Evolutionary conservation across 2,888 invertebrate species (phyloP).

Genomic region (Gryllus longicercus): DNA sequence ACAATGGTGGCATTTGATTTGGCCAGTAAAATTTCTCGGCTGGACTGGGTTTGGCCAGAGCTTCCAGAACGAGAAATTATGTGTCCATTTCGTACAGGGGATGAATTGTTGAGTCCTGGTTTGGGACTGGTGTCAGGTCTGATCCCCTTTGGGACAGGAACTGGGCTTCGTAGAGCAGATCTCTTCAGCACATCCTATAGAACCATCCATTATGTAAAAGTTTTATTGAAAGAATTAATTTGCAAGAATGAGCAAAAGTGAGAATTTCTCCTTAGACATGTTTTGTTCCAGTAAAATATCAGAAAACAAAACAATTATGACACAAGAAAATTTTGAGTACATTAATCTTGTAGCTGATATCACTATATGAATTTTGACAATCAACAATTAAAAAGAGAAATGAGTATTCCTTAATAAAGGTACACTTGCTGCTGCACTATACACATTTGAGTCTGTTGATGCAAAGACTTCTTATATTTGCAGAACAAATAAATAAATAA

Average conservation of each 20-base stretch:
- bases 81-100: conserved; percentile 29
- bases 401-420: too few species aligned
- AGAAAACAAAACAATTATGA: neutral
- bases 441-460: too few species aligned
- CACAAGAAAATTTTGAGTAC: neutral
- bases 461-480: too few species aligned
- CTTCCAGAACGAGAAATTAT: conserved; percentile 21
- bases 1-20: conserved; percentile 70
- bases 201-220: too few species aligned
- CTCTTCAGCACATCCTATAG: neutral
- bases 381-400: too few species aligned
- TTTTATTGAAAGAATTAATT: too few species aligned
- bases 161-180: neutral
- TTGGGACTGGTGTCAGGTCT: too few species aligned
- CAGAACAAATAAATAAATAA: too few species aligned
- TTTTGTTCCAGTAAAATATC: neutral
- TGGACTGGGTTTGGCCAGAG: neutral
- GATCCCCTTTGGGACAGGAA: neutral
- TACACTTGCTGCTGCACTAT: too few species aligned
- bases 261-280: neutral
- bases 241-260: neutral
- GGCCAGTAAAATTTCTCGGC: conserved; percentile 56
- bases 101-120: neutral
- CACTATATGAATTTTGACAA: too few species aligned
- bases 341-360: too few species aligned